Evolutionary conservation across 2,888 invertebrate species (phyloP).

Genomic region (Callinectes sapidus): DNA sequence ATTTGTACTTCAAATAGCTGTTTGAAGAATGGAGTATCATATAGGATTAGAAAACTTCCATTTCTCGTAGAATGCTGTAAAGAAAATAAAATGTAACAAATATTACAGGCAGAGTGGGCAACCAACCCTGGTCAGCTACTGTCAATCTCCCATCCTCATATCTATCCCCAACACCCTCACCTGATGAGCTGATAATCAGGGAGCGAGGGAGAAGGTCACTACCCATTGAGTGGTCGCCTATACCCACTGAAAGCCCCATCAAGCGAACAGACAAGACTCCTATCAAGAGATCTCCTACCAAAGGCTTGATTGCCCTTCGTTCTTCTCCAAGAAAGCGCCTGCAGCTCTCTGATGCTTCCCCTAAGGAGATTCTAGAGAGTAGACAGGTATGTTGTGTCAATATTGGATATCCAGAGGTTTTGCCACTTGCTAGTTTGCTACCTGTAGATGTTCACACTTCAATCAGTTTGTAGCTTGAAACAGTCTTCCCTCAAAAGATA

Average conservation of each 20-base stretch:
- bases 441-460: too few species aligned
- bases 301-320: conserved; percentile 62
- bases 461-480: too few species aligned
- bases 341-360: conserved; percentile 59
- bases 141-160: conserved; percentile 60
- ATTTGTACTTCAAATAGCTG: too few species aligned
- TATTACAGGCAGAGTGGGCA: conserved; percentile 45
- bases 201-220: conserved; percentile 62
- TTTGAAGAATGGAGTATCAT: background rate
- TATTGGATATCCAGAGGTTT: too few species aligned
- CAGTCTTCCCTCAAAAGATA: too few species aligned
- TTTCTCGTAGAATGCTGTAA: background rate
- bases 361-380: conserved; percentile 57
- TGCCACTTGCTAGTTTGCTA: too few species aligned
- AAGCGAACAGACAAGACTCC: conserved; percentile 58
- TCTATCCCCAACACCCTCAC: conserved; percentile 63
- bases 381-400: conserved; percentile 53
- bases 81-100: background rate
- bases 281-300: conserved; percentile 61
- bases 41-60: background rate
- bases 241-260: conserved; percentile 67
- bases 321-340: conserved; percentile 67
- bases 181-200: conserved; percentile 64
- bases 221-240: conserved; percentile 68
- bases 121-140: conserved; percentile 55